phyloP scores from a whole-genome alignment of 2,888 invertebrate genomes.

The Drosophila engyochracea region DNA sequence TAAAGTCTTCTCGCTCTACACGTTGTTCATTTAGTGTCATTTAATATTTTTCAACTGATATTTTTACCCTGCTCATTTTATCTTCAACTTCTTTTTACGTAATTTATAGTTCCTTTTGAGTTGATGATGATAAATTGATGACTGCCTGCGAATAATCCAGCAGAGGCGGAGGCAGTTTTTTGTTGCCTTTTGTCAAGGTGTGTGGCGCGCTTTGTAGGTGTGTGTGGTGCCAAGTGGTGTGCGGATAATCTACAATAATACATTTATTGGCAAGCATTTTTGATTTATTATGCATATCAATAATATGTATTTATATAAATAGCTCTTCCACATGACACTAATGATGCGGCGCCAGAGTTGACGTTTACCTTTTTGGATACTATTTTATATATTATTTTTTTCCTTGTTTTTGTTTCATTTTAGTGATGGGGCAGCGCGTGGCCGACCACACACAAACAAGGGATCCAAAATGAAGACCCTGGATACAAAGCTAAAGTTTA shows the following conservation, averaged over 20 bases:
- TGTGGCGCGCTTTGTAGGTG: conserved; percentile 24
- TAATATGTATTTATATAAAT: conserved; percentile 66
- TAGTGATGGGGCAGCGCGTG: conserved; percentile 34
- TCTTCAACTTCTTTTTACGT: conserved; percentile 30
- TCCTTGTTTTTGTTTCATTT: conserved; percentile 13
- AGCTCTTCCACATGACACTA: conserved; percentile 66
- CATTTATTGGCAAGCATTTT: conserved; percentile 75
- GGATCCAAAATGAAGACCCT: conserved; percentile 10
- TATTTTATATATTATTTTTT: conserved; percentile 7
- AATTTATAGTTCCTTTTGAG: conserved; percentile 63
- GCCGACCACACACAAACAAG: conserved; percentile 28
- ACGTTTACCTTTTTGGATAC: conserved; percentile 49
- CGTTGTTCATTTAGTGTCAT: neutral
- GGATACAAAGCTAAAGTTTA: conserved; percentile 37
- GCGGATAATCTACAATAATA: conserved; percentile 75
- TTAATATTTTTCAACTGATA: neutral
- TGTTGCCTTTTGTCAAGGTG: conserved; percentile 64
- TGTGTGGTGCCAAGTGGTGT: conserved; percentile 18
- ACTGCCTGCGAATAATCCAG: conserved; percentile 54
- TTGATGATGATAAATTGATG: conserved; percentile 73
- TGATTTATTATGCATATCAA: conserved; percentile 77
- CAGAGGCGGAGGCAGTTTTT: conserved; percentile 49
- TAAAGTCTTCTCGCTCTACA: neutral
- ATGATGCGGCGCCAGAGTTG: conserved; percentile 60
- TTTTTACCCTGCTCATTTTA: conserved; percentile 15